Conservation (phyloP, 2,888 invertebrate genomes). For the Glaucopsyche alexis region DNA sequence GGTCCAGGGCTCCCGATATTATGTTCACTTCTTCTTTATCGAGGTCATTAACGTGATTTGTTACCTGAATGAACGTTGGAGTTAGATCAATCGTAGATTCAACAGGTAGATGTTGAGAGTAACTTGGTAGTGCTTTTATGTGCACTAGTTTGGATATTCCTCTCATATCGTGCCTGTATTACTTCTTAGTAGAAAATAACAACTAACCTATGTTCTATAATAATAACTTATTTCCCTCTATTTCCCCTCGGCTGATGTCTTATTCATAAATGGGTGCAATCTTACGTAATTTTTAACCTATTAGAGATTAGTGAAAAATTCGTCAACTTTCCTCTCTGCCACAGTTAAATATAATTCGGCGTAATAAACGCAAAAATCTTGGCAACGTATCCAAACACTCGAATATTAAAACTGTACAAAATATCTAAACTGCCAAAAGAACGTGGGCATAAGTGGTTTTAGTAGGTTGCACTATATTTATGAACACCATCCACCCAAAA, state of each 20-base stretch:
- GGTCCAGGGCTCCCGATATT: slow-evolving; percentile 96
- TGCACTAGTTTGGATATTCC: no score
- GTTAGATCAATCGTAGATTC: no score
- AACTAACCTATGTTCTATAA: no score
- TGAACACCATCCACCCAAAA: neutral
- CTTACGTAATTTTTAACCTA: neutral
- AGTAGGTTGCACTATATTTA: neutral
- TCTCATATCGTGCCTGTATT: no score
- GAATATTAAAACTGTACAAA: slow-evolving; percentile 15
- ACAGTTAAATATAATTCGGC: slow-evolving; percentile 23
- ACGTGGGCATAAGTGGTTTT: neutral
- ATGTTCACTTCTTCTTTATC: slow-evolving; percentile 98
- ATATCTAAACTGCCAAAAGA: neutral
- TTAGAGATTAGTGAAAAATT: neutral
- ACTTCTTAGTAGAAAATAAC: no score
- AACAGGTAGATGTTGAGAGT: no score
- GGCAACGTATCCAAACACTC: slow-evolving; percentile 15
- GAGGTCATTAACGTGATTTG: slow-evolving; percentile 92
- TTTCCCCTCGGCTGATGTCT: no score
- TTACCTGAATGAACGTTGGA: slow-evolving; percentile 80
- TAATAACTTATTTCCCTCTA: no score
- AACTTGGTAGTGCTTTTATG: no score
- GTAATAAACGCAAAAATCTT: slow-evolving; percentile 26
- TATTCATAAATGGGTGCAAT: neutral
- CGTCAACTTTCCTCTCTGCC: neutral